Base-by-base conservation (phyloP, 2,113 vertebrate genomes). In the mouse (Mus musculus) region DNA sequence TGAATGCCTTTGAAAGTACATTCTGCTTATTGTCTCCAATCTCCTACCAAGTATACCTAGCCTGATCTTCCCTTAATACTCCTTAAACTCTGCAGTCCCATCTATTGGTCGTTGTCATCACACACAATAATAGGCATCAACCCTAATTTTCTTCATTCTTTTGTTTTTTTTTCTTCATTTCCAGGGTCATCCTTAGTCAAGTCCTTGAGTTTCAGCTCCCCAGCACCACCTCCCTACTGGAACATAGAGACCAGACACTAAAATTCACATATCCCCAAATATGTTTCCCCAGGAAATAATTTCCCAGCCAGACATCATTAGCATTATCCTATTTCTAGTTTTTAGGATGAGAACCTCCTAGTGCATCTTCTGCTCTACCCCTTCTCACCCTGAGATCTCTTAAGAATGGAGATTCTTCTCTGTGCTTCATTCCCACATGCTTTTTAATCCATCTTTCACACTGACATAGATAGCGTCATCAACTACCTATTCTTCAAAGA, bases 401-500 rank as follows among this genome's bases (percentile, higher is more conserved):
- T 56, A 84, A 65, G 88, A n/a, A 73, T 28, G 14, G 77, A 93
- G 61, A 9, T 46, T 75, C 46, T 3, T 67, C 69, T 82, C 11
- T 36, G 24, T n/a, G 7, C 90, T 72, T 96, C 39, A 39, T 36
- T 91, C 54, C 84, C 76, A 76, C 17, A 9, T 82, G 52, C 12
- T 69, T 69, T 91, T 36, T 82, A 63, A 69, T 13, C 33, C 42
- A 65, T 89, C 17, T 33, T 82, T 92, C 39, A 78, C 12, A 65
- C 13, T n/a, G 72, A 46, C 65, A 59, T 54, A 95, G 36, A 78
- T 1, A 75, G 16, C 61, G 77, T 82, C 65, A 39, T 59, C 88
- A 84, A 81, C 71, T 46, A 16, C 46, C 42, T 69, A 42, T 93
- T 89, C 33, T 96, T 95, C 36, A 89, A 94, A 95, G 24, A 17